Conservation (phyloP, 2,113 vertebrate species). For the Thunnus maccoyii region DNA sequence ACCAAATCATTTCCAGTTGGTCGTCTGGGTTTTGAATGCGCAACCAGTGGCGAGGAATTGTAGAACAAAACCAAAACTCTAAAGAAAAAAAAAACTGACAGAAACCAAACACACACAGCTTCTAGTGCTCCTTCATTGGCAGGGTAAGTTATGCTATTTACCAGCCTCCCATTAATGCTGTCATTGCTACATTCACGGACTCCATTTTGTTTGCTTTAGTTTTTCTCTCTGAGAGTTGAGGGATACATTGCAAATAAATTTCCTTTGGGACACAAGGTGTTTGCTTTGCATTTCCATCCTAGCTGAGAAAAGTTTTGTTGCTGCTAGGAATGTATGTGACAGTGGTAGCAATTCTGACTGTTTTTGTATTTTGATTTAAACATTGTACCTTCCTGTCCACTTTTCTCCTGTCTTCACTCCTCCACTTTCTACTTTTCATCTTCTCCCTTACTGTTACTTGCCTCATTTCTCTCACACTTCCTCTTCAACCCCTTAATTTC, state of each 20-base stretch:
- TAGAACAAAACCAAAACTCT: not conserved
- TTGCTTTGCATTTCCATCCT: slow-evolving; percentile 52
- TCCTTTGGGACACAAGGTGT: slow-evolving; percentile 10
- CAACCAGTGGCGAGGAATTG: not conserved
- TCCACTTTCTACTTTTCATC: not conserved
- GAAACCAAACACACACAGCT: not conserved
- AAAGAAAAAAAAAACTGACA: not conserved
- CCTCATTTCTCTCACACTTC: not conserved
- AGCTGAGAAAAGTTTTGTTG: slow-evolving; percentile 33
- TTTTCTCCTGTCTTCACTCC: too few relatives aligned
- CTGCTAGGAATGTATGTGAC: slow-evolving; percentile 24
- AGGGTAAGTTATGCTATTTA: slow-evolving; percentile 41
- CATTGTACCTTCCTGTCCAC: not conserved
- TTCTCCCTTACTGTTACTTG: not conserved
- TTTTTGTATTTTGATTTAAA: slow-evolving; percentile 1
- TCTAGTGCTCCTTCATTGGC: not conserved
- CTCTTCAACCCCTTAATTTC: not conserved
- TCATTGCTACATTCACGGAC: slow-evolving; percentile 24
- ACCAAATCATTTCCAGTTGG: not conserved
- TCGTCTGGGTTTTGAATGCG: not conserved
- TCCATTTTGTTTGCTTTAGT: slow-evolving; percentile 1
- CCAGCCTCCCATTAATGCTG: slow-evolving; percentile 21
- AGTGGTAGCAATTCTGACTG: not conserved
- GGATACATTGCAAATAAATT: not conserved
- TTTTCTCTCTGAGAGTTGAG: not conserved